Evolutionary conservation across 2,797 vertebrate genomes (phyloP), one percentile per base, ranked within the genome.

Genomic region (Lycodopsis pacificus): DNA sequence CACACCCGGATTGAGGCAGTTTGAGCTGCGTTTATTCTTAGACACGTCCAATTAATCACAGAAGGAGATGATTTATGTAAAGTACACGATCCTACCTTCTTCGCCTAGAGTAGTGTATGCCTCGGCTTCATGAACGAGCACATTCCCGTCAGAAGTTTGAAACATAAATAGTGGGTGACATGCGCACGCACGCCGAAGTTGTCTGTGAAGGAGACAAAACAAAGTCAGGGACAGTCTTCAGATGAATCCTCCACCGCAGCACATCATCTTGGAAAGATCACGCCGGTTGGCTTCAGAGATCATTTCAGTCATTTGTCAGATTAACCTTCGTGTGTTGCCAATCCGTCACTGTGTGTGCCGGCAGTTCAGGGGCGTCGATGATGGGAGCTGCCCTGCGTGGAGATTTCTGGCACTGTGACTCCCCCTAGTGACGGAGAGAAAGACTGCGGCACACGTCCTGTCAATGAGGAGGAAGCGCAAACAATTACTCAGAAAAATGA

Each of bases 31-130:
- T 81, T 81, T 83, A 77, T 81, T 82, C 71, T 79, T 27, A 73
- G 83, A 88, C 75, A 67, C 63, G 62, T 85, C 61, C 73, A 89
- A 89, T 93, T 87, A 92, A 92, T 89, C 83, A 84, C 65, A 84
- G 64, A 74, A 73, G 86, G 86, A 84, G 87, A 85, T 82, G 87
- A 89, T 93, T 90, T 83, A 89, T 79, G 81, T 74, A 79, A 82
- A 86, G 61, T 11, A 59, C 36, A 80, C 73, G 61, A n/a, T 56
- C 88, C 77, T 94, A 90, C 90, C 88, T 91, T 85, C 80, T 76
- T 65, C 36, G 65, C 58, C 74, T 56, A 19, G 54, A 87, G 68
- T 40, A 25, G 65, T 13, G 71, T 76, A 20, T 11, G 84, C 63
- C 56, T 72, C 77, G 64, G 64, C 76, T 84, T 81, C 82, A 67